Evolutionary conservation across 2,113 vertebrate genomes (phyloP).

Genomic region (Maccullochella peelii): DNA sequence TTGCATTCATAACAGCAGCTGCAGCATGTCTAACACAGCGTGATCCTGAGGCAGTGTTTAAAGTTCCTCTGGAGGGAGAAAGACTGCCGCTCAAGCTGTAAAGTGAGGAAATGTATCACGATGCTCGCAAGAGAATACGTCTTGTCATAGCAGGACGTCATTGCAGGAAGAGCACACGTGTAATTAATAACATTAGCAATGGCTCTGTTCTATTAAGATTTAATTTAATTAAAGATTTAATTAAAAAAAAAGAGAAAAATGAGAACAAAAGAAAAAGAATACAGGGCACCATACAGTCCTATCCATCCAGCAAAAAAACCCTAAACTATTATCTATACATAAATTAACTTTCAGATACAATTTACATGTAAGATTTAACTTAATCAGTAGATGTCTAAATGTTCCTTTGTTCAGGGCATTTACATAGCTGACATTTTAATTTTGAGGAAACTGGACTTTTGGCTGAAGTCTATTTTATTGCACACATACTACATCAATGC

Average conservation of each 20-base stretch:
- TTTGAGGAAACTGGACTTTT: too few relatives aligned
- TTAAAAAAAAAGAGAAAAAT: not conserved
- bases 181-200: not conserved
- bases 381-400: not conserved
- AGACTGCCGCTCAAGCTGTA: not conserved
- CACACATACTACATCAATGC: too few relatives aligned
- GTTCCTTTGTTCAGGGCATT: not conserved
- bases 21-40: not conserved
- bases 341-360: not conserved
- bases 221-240: not conserved
- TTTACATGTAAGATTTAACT: not conserved
- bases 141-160: not conserved
- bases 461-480: too few relatives aligned
- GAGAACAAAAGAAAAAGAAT: not conserved
- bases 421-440: not conserved
- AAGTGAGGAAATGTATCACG: not conserved
- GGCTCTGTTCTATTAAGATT: not conserved
- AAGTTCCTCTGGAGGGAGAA: not conserved
- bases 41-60: not conserved
- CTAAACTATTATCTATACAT: not conserved
- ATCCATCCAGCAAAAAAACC: not conserved
- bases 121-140: not conserved
- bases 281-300: not conserved
- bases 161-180: too few relatives aligned
- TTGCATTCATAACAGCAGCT: not conserved